Conservation (phyloP, 1,140 invertebrate species). For the Drosophila obscura region DNA sequence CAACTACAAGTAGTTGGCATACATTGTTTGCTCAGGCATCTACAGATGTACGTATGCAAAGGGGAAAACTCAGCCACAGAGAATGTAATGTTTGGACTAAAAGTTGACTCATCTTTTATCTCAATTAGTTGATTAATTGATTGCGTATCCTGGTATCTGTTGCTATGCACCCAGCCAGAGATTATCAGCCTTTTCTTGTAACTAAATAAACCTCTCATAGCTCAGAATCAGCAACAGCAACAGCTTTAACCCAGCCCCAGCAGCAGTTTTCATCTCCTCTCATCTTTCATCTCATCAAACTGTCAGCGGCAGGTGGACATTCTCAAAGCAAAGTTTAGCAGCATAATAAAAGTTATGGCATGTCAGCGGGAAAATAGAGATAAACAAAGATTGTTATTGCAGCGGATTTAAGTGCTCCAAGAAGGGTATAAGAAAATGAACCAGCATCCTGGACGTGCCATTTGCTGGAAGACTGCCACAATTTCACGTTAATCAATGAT, state of each 20-base stretch:
- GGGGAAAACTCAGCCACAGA: not conserved
- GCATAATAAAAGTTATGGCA: too few species aligned
- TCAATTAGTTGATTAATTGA: conserved; percentile 32
- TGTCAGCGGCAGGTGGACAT: not conserved
- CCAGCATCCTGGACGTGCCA: too few species aligned
- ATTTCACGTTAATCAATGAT: conserved; percentile 8
- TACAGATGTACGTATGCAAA: not conserved
- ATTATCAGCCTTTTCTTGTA: too few species aligned
- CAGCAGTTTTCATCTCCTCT: too few species aligned
- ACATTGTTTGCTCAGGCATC: not conserved
- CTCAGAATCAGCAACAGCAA: not conserved
- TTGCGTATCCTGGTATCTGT: conserved; percentile 1
- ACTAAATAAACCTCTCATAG: not conserved
- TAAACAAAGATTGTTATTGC: too few species aligned
- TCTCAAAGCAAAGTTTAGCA: not conserved
- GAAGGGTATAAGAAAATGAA: too few species aligned
- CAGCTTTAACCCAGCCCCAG: too few species aligned
- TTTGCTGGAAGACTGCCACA: too few species aligned
- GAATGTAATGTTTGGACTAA: not conserved
- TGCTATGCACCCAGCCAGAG: not conserved
- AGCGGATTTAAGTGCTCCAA: too few species aligned
- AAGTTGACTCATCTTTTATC: not conserved
- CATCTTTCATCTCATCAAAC: not conserved
- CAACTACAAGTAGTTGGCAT: conserved; percentile 5
- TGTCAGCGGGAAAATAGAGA: too few species aligned